Base-by-base conservation (phyloP, 2,888 invertebrate genomes). In the Aethes cnicana region DNA sequence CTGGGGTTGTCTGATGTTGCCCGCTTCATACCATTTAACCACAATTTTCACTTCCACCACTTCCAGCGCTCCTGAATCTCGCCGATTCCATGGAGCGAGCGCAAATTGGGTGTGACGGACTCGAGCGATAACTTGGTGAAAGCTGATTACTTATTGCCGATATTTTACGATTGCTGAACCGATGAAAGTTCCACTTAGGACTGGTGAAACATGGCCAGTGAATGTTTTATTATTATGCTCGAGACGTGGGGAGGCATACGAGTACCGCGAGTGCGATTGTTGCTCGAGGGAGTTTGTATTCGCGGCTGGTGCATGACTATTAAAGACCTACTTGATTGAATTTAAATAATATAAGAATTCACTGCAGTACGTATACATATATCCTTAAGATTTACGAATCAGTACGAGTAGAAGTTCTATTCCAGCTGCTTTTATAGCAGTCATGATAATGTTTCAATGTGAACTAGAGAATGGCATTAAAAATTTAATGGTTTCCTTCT, bases 41-140 rank as follows among this genome's bases (percentile, higher is more conserved):
- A 53, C 55, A 54, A 57, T 57, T 61, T 58, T 50, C 58, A 55
- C 55, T 56, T 55, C 44, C 52, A 42, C 44, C 39, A 56, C 58
- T 59, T 54, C 46, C 37, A 18, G 32, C 37, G 37, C 47, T 49
- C 39, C 28, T 30, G 50, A 32, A 21, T 43, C 47, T 43, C 47
- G 47, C 44, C 54, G 23, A 48, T 35, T 46, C 53, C 58, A 61
- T 63, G 58, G 55, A 54, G 57, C 58, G 54, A 56, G 56, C 54
- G 49, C 56, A 64, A 63, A 63, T 63, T 63, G 60, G 57, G 54
- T 58, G 56, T 59, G 57, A 65, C 58, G 47, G 60, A 61, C 47
- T 33, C 30, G 28, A 42, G 35, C 16, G 35, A 21, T 30, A 52
- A 52, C 50, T 46, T 28, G 18, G 37, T 32, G 37, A 30, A 28